Conservation (phyloP, 2,113 vertebrate species). For the Lepisosteus osseus region DNA sequence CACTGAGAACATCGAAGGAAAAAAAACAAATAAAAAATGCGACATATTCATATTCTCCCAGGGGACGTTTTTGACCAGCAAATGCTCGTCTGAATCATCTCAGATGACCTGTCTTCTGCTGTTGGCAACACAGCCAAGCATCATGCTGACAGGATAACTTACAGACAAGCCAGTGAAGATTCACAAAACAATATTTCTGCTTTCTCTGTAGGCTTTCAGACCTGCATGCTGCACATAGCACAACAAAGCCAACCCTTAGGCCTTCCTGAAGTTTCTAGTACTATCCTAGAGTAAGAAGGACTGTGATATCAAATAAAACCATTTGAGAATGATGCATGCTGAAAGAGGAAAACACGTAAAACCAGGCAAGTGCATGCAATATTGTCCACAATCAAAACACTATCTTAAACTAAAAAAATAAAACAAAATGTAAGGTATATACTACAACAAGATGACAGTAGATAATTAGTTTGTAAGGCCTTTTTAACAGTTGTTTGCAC, state of each 20-base stretch:
- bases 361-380: too few species aligned
- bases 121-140: conserved; percentile 4
- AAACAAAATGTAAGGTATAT: too few species aligned
- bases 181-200: conserved; percentile 8
- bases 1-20: neutral
- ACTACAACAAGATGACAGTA: too few species aligned
- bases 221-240: neutral
- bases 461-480: too few species aligned
- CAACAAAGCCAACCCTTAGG: neutral
- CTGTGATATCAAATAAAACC: too few species aligned
- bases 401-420: too few species aligned
- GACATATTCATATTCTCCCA: neutral
- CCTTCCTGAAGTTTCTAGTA: too few species aligned
- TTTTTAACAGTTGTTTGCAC: too few species aligned
- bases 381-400: too few species aligned
- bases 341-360: too few species aligned
- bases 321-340: too few species aligned
- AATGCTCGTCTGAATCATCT: conserved; percentile 5
- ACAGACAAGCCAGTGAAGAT: neutral
- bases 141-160: conserved; percentile 8
- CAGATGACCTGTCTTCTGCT: conserved; percentile 11
- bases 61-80: neutral
- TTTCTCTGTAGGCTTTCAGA: neutral
- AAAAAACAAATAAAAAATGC: neutral
- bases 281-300: too few species aligned